Evolutionary conservation across 2,888 invertebrate genomes (phyloP).

Genomic region (Eupithecia tripunctaria): DNA sequence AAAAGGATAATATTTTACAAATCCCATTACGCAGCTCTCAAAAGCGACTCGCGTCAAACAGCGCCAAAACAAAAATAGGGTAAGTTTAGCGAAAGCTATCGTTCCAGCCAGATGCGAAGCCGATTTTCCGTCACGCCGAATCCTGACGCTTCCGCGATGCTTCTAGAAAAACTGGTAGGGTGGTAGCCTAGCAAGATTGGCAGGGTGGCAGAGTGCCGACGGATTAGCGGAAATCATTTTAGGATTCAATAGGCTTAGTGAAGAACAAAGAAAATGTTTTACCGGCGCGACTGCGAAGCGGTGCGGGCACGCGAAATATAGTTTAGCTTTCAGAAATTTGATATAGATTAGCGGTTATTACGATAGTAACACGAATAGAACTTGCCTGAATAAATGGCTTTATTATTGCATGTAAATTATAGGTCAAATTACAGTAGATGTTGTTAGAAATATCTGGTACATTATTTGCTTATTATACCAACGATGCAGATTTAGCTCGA

Average conservation of each 20-base stretch:
- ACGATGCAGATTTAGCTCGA: neutral
- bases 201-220: conserved; percentile 26
- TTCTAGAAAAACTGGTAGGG: conserved; percentile 36
- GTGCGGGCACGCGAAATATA: conserved; percentile 15
- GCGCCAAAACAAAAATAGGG: conserved; percentile 50
- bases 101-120: conserved; percentile 54
- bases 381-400: neutral
- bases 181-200: conserved; percentile 33
- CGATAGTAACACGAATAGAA: neutral
- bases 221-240: conserved; percentile 40
- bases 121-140: conserved; percentile 52
- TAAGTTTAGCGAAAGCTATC: conserved; percentile 51
- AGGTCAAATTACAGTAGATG: neutral
- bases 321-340: conserved; percentile 8
- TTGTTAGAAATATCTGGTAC: neutral
- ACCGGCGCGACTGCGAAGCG: neutral
- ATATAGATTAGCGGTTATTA: conserved; percentile 12
- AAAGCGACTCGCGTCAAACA: conserved; percentile 39
- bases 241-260: conserved; percentile 9
- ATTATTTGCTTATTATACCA: neutral
- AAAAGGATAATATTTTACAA: neutral
- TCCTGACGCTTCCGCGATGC: conserved; percentile 6
- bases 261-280: conserved; percentile 12
- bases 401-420: neutral
- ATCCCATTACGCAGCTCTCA: conserved; percentile 6